Evolutionary conservation across 1,140 invertebrate species (phyloP).

Genomic region (Chrysomallon squamiferum): DNA sequence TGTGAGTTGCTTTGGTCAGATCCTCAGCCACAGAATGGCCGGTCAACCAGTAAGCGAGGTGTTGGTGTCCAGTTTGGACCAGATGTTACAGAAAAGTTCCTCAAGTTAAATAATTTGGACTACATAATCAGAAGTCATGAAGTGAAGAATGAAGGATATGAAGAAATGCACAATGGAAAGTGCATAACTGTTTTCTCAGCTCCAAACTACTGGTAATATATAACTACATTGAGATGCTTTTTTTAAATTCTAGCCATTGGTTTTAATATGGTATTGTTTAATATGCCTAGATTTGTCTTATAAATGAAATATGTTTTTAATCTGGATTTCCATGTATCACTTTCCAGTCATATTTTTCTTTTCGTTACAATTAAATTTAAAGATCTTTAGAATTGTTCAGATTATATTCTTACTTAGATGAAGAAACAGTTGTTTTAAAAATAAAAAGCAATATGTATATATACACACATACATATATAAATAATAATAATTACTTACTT

Average conservation of each 20-base stretch:
- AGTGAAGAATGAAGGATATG: slow-evolving; percentile 96
- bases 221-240: too few species aligned
- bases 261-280: neutral
- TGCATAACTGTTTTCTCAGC: slow-evolving; percentile 76
- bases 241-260: too few species aligned
- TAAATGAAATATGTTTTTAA: neutral
- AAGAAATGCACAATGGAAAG: slow-evolving; percentile 86
- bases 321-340: slow-evolving; percentile 3
- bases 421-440: too few species aligned
- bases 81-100: slow-evolving; percentile 90
- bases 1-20: slow-evolving; percentile 98
- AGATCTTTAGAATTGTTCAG: too few species aligned
- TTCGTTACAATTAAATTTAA: too few species aligned
- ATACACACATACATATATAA: too few species aligned
- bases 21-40: slow-evolving; percentile 86
- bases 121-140: slow-evolving; percentile 97
- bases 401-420: too few species aligned
- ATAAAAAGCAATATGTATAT: too few species aligned
- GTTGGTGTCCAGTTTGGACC: slow-evolving; percentile 99
- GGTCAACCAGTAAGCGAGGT: slow-evolving; percentile 92
- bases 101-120: slow-evolving; percentile 84
- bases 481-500: too few species aligned
- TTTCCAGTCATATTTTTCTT: too few species aligned
- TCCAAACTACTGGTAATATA: slow-evolving; percentile 94
- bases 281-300: neutral